Evolutionary conservation across 2,113 vertebrate genomes (phyloP), one percentile per base, ranked within the genome.

Genomic region (Aix galericulata): DNA sequence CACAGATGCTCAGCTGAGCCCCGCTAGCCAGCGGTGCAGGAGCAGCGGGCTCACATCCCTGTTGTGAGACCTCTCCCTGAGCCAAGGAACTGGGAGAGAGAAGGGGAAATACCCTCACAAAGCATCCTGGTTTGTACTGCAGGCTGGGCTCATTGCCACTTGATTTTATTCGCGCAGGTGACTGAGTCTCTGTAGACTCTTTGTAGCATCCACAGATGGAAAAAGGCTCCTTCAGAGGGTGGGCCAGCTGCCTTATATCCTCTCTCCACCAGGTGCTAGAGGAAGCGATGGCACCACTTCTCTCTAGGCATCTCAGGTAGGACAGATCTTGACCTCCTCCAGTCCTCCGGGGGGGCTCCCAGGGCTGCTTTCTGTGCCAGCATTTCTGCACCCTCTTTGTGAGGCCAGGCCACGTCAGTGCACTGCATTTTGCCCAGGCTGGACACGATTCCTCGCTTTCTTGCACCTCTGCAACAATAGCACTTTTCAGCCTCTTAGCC

Each of bases 21-120:
- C 38, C 3, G 1, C 68, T 27, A 11, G 2, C 60, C 62, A 48
- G 12, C 6, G 1, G 5, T 15, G 34, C 2, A 1, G 36, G n/a
- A 42, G 36, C 52, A 36, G 64, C 13, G 17, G 38, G 38, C 13
- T 62, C 40, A 9, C 20, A 2, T 3, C 38, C 27, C 29, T n/a
- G n/a, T 14, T 48, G 1, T n/a, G 83, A 56, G 48, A 32, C n/a
- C 36, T n/a, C 25, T 46, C 52, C 53, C 71, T 0, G 34, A 88
- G 76, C 58, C 48, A 6, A 44, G 48, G 58, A 11, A 2, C 3
- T 14, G 58, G 62, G 67, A 20, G 60, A 56, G 64, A 74, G 40
- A 17, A 67, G 26, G 17, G 58, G 17, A 69, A 82, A 17, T 2
- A 1, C 26, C 42, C 5, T 46, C 9, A 8, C 6, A 3, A 9